These are phyloP conservation scores for Apodemus speciosus DNA, from an alignment of 2,113 vertebrate genomes.

Conservation along the genomic window DNA sequence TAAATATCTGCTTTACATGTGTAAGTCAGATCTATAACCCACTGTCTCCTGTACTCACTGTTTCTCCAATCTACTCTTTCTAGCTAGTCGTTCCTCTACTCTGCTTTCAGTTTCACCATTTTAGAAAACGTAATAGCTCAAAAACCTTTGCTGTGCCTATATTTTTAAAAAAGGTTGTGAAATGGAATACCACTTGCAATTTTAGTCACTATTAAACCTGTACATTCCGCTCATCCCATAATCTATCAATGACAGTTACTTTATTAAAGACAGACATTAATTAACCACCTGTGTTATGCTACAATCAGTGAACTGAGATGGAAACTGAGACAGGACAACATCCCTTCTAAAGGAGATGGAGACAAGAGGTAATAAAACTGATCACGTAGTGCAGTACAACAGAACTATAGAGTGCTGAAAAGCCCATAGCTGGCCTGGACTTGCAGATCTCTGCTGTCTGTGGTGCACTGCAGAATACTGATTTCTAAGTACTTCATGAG, in stretches of 20 bases:
- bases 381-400: background rate
- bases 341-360: background rate
- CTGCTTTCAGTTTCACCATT: constrained; percentile 24
- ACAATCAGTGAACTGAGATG: background rate
- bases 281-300: background rate
- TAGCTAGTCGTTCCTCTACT: background rate
- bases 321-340: background rate
- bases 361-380: background rate
- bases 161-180: background rate
- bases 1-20: background rate
- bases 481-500: background rate
- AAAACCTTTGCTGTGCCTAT: background rate
- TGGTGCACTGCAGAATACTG: background rate
- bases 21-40: background rate
- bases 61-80: background rate
- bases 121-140: constrained; percentile 28
- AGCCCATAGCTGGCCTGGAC: background rate
- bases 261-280: background rate
- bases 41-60: background rate
- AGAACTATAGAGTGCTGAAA: background rate
- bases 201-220: background rate
- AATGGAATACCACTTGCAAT: background rate
- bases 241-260: background rate
- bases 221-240: background rate
- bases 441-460: background rate